These are phyloP conservation scores for Sylvilagus bachmani DNA, from an alignment of 2,113 vertebrate genomes.

Conservation along the genomic window DNA sequence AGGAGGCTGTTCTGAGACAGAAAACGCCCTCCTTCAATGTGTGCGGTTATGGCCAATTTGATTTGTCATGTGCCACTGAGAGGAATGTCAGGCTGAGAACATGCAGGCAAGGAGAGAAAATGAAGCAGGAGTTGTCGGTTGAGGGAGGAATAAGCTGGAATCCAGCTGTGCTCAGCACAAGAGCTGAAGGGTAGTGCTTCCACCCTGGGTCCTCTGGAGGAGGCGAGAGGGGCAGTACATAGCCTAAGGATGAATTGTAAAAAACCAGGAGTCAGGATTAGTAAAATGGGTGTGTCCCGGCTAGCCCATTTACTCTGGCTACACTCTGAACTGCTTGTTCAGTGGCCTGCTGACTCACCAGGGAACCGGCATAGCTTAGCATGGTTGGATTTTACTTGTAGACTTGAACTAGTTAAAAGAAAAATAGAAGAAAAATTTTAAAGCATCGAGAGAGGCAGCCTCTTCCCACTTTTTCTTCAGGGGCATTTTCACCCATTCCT, in stretches of 20 bases:
- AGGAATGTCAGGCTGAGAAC: constrained; percentile 68
- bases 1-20: constrained; percentile 14
- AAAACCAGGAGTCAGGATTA: constrained; percentile 50
- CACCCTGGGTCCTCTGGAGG: background rate
- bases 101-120: constrained; percentile 62
- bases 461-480: background rate
- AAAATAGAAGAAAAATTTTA: background rate
- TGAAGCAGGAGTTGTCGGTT: constrained; percentile 68
- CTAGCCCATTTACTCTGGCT: constrained; percentile 56
- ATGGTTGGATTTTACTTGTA: constrained; percentile 63
- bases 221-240: background rate
- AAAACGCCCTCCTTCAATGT: constrained; percentile 50
- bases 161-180: background rate
- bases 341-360: constrained; percentile 82
- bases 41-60: constrained; percentile 66
- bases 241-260: constrained; percentile 39
- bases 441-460: background rate
- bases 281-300: constrained; percentile 84
- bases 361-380: constrained; percentile 65
- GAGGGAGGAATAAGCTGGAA: constrained; percentile 50
- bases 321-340: constrained; percentile 67
- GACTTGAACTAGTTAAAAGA: constrained; percentile 40
- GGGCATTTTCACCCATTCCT: constrained; percentile 3
- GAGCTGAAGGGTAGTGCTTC: constrained; percentile 8
- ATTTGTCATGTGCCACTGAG: constrained; percentile 77